Percentiles rank a stretch among this genome's conserved stretches.
phyloP scores from a whole-genome alignment of 2,113 vertebrate genomes.

The Anguilla japonica region DNA sequence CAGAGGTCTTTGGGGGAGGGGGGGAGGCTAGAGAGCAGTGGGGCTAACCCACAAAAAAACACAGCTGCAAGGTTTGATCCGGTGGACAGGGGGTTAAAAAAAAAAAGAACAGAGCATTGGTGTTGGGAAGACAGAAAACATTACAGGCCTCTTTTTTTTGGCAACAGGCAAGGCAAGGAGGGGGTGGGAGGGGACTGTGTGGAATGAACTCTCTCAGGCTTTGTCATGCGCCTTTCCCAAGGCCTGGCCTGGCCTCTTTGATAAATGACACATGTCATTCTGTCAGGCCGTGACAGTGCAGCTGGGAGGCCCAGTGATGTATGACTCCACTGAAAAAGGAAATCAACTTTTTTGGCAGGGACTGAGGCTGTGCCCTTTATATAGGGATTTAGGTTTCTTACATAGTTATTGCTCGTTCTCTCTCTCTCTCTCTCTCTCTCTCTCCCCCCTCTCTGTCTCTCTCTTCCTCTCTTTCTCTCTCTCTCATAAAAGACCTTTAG shows the following conservation, averaged over 20 bases:
- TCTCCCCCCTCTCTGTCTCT: constrained; percentile 28
- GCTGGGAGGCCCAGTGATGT: constrained; percentile 98
- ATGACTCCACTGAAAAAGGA: constrained; percentile 97
- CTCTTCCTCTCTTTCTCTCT: constrained; percentile 37
- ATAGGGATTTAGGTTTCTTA: constrained; percentile 81
- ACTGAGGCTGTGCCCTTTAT: constrained; percentile 88
- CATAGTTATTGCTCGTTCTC: constrained; percentile 57
- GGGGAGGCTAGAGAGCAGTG: not conserved
- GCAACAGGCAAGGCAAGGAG: constrained; percentile 84
- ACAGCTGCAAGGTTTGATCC: not conserved
- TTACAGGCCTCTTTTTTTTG: constrained; percentile 83
- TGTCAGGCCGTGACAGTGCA: constrained; percentile 99
- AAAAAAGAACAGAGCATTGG: constrained; percentile 43
- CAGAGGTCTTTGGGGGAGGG: not conserved
- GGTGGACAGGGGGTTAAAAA: constrained; percentile 26
- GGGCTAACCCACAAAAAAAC: not conserved
- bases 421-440: constrained; percentile 32
- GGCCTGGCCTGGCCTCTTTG: constrained; percentile 98
- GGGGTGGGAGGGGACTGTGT: constrained; percentile 78
- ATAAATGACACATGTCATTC: constrained; percentile 99
- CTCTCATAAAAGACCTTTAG: constrained; percentile 31
- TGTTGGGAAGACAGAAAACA: constrained; percentile 83
- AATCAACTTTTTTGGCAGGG: constrained; percentile 99
- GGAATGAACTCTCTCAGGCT: constrained; percentile 99
- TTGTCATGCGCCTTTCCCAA: constrained; percentile 98